Evolutionary conservation across 2,113 vertebrate species (phyloP), one percentile per base, ranked within the genome.

Genomic region (Stegastes partitus): DNA sequence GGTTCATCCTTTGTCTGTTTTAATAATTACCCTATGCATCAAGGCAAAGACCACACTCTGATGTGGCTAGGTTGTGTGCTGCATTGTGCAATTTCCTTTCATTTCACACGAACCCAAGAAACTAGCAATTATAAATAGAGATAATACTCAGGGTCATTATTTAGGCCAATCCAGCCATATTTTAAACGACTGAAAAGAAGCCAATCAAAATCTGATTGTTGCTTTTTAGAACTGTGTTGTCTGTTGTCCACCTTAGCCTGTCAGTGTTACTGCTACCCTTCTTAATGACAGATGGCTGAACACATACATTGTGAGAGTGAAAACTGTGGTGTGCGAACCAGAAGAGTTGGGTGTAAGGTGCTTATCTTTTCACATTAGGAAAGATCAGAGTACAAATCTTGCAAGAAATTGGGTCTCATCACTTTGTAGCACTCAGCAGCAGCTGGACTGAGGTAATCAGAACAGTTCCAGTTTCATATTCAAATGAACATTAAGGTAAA

Each of bases 341-440:
- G 51, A 54, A 45, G 19, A 7, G 26, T 55, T 45, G 19, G 7
- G 26, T 47, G 26, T 56, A 54, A 74, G 15, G 19, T 37, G 10
- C n/a, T 74, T 25, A 55, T 55, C 25, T 21, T 54, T 74, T 28
- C 5, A 64, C 59, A 63, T 44, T 62, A 55, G 59, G 49, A 64
- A 45, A 31, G 37, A 55, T 47, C 72, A 49, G 16, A 49, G 31
- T 56, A 65, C 21, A 45, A 31, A 49, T 37, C 42, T 16, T 56
- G 34, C 23, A 45, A 11, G 18, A 45, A 12, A 0, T 18, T n/a
- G 34, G 11, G 26, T 34, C 59, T 55, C 50, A 42, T 42, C 39
- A 11, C 39, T 42, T 14, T 12, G 39, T 14, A 42, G 21, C 59
- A 54, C 11, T 51, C 28, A 42, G 18, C 59, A 21, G 9, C 39